Conservation (phyloP, 2,797 vertebrate species). For the Lycodopsis pacificus region DNA sequence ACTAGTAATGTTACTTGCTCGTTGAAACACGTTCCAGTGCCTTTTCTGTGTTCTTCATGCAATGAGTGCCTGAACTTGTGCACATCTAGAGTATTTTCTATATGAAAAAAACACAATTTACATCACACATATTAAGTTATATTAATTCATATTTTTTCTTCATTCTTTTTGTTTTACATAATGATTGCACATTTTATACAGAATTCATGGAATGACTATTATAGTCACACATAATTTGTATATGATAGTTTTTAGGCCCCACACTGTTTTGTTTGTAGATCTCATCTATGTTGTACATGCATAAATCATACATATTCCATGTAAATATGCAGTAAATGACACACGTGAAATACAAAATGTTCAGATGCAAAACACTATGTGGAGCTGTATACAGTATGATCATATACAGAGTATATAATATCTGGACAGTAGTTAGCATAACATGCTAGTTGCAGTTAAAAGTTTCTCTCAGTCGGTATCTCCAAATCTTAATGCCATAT, state of each 20-base stretch:
- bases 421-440: background rate
- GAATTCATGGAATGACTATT: too few relatives aligned
- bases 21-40: too few relatives aligned
- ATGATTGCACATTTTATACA: background rate
- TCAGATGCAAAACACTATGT: background rate
- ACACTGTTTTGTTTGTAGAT: background rate
- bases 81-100: too few relatives aligned
- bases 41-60: too few relatives aligned
- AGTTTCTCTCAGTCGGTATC: background rate
- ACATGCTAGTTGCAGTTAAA: background rate
- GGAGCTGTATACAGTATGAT: background rate
- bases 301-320: background rate
- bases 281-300: background rate
- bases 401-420: background rate
- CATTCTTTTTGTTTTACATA: background rate
- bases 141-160: too few relatives aligned
- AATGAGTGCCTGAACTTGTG: too few relatives aligned
- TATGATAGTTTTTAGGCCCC: background rate
- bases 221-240: too few relatives aligned
- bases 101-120: too few relatives aligned
- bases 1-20: too few relatives aligned
- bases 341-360: background rate
- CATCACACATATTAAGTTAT: too few relatives aligned
- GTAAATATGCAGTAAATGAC: background rate
- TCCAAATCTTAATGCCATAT: background rate